Evolutionary conservation across 92 coral and sea anemone genomes (phyloP).

Genomic region (Epizoanthus illoricatus): DNA sequence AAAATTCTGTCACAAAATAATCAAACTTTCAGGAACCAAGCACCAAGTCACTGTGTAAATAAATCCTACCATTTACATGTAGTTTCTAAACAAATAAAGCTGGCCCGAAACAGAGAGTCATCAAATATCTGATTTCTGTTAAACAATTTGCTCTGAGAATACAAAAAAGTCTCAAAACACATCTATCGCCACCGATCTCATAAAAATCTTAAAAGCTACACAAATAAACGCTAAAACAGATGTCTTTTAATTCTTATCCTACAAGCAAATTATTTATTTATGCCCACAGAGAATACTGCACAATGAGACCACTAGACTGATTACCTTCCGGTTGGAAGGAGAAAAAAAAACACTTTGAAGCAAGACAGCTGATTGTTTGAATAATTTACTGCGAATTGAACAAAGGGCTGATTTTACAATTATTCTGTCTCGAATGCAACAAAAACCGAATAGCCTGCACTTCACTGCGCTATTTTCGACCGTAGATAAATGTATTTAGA

Average conservation of each 20-base stretch:
- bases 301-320: conserved; percentile 11
- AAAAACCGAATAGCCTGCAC: background rate
- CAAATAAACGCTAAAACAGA: background rate
- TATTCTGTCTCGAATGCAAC: background rate
- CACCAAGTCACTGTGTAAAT: too few species aligned
- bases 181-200: too few species aligned
- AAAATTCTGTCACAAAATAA: too few species aligned
- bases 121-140: too few species aligned
- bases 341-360: conserved; percentile 13
- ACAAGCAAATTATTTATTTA: conserved; percentile 12
- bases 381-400: conserved; percentile 21
- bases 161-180: too few species aligned
- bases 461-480: conserved; percentile 18
- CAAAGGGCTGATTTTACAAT: conserved; percentile 26
- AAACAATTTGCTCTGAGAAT: too few species aligned
- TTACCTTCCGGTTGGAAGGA: conserved; percentile 34
- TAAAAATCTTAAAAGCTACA: background rate
- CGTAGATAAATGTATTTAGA: conserved; percentile 11
- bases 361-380: conserved; percentile 10
- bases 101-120: too few species aligned
- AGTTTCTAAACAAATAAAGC: too few species aligned
- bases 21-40: too few species aligned
- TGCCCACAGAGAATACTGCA: conserved; percentile 1
- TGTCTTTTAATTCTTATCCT: conserved; percentile 2
- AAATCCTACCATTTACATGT: too few species aligned